phyloP scores from a whole-genome alignment of 2,113 vertebrate genomes.

The Oplegnathus fasciatus region DNA sequence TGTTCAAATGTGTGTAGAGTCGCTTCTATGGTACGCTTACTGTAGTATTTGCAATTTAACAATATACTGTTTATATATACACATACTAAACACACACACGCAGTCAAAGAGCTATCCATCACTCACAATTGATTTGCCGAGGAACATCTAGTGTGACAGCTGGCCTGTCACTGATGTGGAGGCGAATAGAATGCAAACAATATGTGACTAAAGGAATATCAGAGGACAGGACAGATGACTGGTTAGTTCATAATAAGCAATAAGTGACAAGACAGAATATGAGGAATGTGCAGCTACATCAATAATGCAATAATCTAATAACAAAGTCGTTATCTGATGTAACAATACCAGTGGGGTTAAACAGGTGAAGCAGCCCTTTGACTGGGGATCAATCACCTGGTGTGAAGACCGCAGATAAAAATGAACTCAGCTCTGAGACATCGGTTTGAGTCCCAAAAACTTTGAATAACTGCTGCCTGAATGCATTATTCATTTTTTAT shows the following conservation, averaged over 20 bases:
- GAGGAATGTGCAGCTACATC: not conserved
- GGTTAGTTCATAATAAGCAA: constrained; percentile 9
- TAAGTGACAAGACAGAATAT: not conserved
- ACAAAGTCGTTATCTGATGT: not conserved
- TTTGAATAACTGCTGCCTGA: not conserved
- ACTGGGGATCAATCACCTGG: not conserved
- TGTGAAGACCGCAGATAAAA: not conserved
- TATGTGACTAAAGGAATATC: constrained; percentile 38
- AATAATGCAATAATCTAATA: not conserved
- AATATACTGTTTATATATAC: not conserved
- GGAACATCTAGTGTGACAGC: constrained; percentile 44
- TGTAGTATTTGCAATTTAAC: not conserved
- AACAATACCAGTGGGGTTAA: not conserved
- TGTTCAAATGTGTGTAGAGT: not conserved
- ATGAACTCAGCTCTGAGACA: not conserved
- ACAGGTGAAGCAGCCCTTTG: not conserved
- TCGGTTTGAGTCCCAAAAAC: not conserved
- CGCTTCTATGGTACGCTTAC: not conserved
- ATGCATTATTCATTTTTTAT: not conserved
- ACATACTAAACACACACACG: not conserved
- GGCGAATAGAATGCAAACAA: constrained; percentile 36
- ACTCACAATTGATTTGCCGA: constrained; percentile 20
- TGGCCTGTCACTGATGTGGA: constrained; percentile 33
- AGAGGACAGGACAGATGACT: constrained; percentile 23
- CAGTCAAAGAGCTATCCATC: constrained; percentile 24